A percentile compares a stretch with the other conserved stretches of the same genome.
Evolutionary conservation across 2,888 invertebrate species (phyloP).

Genomic region (Trichacis sp.): DNA sequence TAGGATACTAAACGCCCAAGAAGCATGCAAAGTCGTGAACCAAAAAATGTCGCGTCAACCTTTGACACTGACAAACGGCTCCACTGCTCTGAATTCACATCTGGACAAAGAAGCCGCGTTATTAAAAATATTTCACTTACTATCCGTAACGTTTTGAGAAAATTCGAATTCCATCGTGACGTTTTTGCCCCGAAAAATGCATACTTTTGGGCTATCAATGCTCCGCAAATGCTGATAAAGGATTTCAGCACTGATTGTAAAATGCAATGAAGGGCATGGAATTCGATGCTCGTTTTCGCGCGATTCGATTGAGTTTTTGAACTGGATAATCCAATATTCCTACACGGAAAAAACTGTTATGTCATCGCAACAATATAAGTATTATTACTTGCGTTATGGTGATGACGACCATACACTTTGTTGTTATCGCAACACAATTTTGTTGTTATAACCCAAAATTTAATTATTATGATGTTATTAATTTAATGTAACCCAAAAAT

Average conservation of each 20-base stretch:
- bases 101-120: background rate
- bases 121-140: background rate
- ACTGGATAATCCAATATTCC: no score
- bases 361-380: no score
- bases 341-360: no score
- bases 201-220: background rate
- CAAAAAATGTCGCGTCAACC: slow-evolving; percentile 15
- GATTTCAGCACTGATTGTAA: slow-evolving; percentile 37
- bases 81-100: background rate
- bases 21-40: slow-evolving; percentile 19
- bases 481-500: no score
- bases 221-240: slow-evolving; percentile 26
- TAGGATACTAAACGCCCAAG: background rate
- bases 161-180: no score
- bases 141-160: no score
- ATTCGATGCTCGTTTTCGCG: slow-evolving; percentile 16
- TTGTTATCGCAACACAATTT: no score
- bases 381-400: no score
- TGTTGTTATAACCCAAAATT: no score
- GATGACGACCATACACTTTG: no score
- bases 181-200: no score
- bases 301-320: background rate
- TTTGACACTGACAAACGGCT: slow-evolving; percentile 31
- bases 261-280: slow-evolving; percentile 33
- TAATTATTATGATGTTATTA: background rate